Conservation (phyloP, 2,888 invertebrate genomes). For the Tinea trinotella region DNA sequence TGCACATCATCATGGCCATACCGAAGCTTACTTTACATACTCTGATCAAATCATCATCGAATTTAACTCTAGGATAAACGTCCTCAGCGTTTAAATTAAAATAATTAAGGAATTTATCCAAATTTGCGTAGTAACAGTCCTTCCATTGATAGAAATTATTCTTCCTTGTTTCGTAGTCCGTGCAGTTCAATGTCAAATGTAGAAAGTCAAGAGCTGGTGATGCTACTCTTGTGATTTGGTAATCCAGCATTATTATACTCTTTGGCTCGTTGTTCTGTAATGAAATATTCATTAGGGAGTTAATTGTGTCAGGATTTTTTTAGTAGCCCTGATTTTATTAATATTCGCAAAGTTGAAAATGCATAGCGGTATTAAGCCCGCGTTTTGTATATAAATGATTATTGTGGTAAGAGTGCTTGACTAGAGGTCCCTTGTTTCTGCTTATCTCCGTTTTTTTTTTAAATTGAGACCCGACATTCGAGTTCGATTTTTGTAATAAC, state of each 20-base stretch:
- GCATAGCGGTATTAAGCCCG: too few relatives aligned
- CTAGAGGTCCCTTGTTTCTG: too few relatives aligned
- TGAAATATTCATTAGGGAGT: not conserved
- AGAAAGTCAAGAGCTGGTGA: slow-evolving; percentile 12
- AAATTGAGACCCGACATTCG: too few relatives aligned
- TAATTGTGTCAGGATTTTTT: too few relatives aligned
- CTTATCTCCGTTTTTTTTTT: too few relatives aligned
- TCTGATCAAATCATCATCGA: slow-evolving; percentile 11
- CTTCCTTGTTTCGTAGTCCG: slow-evolving; percentile 10
- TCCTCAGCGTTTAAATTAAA: slow-evolving; percentile 3
- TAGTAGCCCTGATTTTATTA: too few relatives aligned
- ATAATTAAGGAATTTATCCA: not conserved
- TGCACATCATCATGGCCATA: slow-evolving; percentile 5
- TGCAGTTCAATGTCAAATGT: slow-evolving; percentile 15
- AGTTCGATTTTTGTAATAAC: too few relatives aligned
- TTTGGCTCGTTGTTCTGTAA: slow-evolving; percentile 16
- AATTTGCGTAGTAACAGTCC: slow-evolving; percentile 1
- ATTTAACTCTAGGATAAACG: slow-evolving; percentile 14
- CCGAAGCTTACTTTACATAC: slow-evolving; percentile 1
- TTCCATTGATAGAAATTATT: slow-evolving; percentile 4
- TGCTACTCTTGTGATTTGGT: slow-evolving; percentile 11
- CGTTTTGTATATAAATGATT: too few relatives aligned
- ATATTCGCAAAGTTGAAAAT: too few relatives aligned
- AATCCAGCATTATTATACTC: slow-evolving; percentile 13
- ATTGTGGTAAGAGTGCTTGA: too few relatives aligned